Conservation (phyloP, 2,113 vertebrate species). For the Gnathonemus echidnorhynchus region DNA sequence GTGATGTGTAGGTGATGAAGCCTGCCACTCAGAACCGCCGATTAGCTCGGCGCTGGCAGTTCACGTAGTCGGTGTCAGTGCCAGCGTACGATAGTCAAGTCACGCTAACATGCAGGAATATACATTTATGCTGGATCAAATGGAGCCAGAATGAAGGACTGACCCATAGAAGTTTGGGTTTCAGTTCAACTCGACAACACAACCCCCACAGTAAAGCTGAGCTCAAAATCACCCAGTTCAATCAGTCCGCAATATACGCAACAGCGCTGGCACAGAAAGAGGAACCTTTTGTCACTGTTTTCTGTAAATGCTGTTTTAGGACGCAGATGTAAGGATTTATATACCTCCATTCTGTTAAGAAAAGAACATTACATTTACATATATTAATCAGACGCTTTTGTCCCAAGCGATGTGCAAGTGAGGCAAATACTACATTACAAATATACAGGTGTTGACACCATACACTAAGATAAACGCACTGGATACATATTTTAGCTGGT, state of each 20-base stretch:
- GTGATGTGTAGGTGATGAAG: not conserved
- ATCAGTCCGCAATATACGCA: not conserved
- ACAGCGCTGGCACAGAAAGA: not conserved
- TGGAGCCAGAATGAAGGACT: not conserved
- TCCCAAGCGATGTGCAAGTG: not conserved
- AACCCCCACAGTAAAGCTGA: not conserved
- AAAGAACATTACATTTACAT: not conserved
- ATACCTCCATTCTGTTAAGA: not conserved
- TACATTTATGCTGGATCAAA: not conserved
- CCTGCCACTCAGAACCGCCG: not conserved
- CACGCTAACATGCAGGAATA: not conserved
- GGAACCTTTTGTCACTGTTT: not conserved
- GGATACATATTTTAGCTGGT: not conserved
- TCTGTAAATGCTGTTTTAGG: not conserved
- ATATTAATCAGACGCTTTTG: not conserved
- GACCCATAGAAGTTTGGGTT: not conserved
- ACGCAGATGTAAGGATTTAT: not conserved
- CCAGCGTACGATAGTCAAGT: not conserved
- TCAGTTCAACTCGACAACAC: not conserved
- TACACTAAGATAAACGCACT: not conserved
- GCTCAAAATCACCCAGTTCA: not conserved
- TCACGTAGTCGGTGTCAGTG: not conserved
- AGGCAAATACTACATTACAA: not conserved
- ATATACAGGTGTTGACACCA: not conserved
- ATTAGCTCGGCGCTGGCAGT: not conserved